phyloP scores from a whole-genome alignment of 2,797 vertebrate genomes.

The Trachops cirrhosus region DNA sequence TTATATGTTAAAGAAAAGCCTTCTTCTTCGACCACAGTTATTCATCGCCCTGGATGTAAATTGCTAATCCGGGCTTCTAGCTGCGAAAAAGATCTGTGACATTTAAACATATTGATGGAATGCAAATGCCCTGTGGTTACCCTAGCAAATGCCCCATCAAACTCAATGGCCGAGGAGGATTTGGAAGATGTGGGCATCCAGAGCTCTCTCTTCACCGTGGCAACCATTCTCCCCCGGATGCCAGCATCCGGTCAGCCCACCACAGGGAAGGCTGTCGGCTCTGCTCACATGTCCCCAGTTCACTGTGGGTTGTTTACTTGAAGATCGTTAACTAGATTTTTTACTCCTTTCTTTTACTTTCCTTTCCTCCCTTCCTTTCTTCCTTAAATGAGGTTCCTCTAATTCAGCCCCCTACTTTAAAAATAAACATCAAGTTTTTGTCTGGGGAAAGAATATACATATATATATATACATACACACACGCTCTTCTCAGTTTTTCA shows the following conservation, averaged over 20 bases:
- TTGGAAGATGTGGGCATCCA: neutral
- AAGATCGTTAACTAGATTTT: neutral
- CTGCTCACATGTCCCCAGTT: neutral
- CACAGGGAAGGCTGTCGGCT: neutral
- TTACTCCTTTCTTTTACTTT: neutral
- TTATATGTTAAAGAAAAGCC: conserved; percentile 16
- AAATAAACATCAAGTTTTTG: neutral
- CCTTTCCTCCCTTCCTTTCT: neutral
- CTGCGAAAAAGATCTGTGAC: conserved; percentile 32
- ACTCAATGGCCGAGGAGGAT: neutral
- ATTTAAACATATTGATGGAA: conserved; percentile 29
- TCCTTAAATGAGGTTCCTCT: neutral
- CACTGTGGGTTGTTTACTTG: neutral
- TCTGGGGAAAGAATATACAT: neutral
- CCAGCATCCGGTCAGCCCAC: neutral
- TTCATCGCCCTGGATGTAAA: neutral
- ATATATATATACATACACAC: too few relatives aligned
- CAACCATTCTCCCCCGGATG: neutral
- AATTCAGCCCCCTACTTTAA: neutral
- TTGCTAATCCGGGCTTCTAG: neutral
- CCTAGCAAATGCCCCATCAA: neutral
- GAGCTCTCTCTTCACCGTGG: neutral
- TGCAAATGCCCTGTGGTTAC: conserved; percentile 21
- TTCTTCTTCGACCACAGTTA: neutral
- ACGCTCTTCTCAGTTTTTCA: neutral